Base-by-base conservation (phyloP, 2,113 vertebrate species). In the Ochotona curzoniae region DNA sequence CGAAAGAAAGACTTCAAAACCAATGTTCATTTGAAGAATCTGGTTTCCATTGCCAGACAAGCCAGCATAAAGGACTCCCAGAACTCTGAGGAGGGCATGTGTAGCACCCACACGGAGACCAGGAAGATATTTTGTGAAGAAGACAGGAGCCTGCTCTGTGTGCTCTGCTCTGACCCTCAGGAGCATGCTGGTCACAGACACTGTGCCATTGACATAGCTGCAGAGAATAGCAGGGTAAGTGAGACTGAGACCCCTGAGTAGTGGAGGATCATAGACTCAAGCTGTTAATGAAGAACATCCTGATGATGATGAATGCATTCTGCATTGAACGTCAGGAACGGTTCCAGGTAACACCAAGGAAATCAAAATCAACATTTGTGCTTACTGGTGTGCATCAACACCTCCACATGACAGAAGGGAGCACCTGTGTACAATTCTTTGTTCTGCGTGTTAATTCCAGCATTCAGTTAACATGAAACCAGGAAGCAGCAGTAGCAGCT, bases 181-280 rank as follows among this genome's bases (percentile, higher is more conserved):
- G 51, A 71, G 26, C 83, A 93, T 0, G 0, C 25, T 47, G 2
- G 15, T 44, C 83, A 81, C 73, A 70, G 8, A 4, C 32, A 49
- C 14, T 1, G 8, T 23, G 9, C 35, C 1, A 0, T 6, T 7
- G 25, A 70, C 57, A 35, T 26, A 20, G 83, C 54, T 30, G 61
- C 83, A 15, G 76, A 89, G 20, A 23, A 83, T 6, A 12, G 5
- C 30, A 3, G 8, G 66, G 67, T 83, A 25, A 87, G 71, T 8
- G 26, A 60, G 26, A 0, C n/a, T 13, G 26, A 15, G 38, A 69
- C 35, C 30, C 10, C 1, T 5, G 25, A n/a, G 35, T 6, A 5
- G 10, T 26, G 61, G 57, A 15, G 23, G 30, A 2, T 1, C 5
- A 2, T 5, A 26, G 26, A 20, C 5, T 1, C 5, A 38, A 60